Evolutionary conservation across 2,797 vertebrate genomes (phyloP).

Genomic region (Diplodus puntazzo): DNA sequence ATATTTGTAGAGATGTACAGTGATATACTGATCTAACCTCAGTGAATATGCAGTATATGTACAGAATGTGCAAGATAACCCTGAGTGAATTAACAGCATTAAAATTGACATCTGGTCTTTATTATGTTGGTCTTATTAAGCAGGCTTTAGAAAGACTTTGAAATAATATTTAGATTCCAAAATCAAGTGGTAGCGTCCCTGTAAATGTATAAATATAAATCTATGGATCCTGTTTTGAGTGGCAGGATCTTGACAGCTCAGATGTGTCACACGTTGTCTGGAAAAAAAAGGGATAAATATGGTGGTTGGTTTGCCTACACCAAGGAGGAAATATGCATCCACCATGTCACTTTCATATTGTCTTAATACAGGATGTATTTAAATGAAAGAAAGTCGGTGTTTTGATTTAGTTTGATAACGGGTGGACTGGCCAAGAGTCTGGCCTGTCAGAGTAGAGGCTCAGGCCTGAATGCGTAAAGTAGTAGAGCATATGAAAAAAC

Average conservation of each 20-base stretch:
- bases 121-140: not conserved
- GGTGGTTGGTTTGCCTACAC: not conserved
- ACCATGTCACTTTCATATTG: not conserved
- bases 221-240: not conserved
- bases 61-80: not conserved
- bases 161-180: not conserved
- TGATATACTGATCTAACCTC: slow-evolving; percentile 2
- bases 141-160: not conserved
- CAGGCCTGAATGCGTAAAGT: not conserved
- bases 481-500: not conserved
- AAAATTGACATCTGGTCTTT: not conserved
- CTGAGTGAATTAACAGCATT: not conserved
- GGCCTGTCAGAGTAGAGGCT: not conserved
- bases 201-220: not conserved
- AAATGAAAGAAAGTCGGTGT: not conserved
- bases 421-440: not conserved
- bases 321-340: not conserved
- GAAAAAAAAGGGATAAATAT: not conserved
- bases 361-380: not conserved
- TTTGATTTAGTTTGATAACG: not conserved
- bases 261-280: not conserved
- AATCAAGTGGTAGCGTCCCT: not conserved
- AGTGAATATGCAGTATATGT: not conserved
- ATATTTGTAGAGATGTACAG: not conserved
- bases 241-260: not conserved